phyloP scores from a whole-genome alignment of 2,888 invertebrate genomes.

The Sclerodermus sp. region DNA sequence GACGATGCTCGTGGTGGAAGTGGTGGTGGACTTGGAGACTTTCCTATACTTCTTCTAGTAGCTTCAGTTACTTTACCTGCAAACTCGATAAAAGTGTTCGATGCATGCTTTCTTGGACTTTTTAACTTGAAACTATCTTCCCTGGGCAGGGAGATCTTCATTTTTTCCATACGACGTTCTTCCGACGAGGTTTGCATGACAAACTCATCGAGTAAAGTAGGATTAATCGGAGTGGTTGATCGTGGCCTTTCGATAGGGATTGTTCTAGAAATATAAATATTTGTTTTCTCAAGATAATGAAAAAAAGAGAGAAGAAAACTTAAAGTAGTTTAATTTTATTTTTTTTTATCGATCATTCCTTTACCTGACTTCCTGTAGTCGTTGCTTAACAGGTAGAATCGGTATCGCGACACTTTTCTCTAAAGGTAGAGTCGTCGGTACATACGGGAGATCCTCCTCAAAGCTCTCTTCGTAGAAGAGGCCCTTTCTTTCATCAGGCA shows the following conservation, averaged over 20 bases:
- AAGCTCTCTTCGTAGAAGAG: slow-evolving; percentile 83
- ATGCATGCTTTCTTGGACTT: slow-evolving; percentile 57
- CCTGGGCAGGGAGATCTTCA: slow-evolving; percentile 71
- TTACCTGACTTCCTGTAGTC: slow-evolving; percentile 57
- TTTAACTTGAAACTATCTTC: slow-evolving; percentile 59
- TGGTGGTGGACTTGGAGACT: slow-evolving; percentile 53
- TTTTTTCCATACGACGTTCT: slow-evolving; percentile 63
- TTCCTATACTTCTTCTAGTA: slow-evolving; percentile 49
- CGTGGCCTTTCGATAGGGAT: slow-evolving; percentile 76
- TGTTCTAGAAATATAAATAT: slow-evolving; percentile 62
- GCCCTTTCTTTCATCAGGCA: slow-evolving; percentile 69
- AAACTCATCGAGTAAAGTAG: slow-evolving; percentile 72
- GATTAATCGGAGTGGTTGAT: slow-evolving; percentile 73
- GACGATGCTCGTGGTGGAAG: slow-evolving; percentile 42
- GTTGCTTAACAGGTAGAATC: slow-evolving; percentile 77
- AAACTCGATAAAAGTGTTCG: slow-evolving; percentile 66
- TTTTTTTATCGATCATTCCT: slow-evolving; percentile 4
- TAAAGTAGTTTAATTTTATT: too few relatives aligned
- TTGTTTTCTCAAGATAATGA: too few relatives aligned
- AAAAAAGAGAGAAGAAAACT: too few relatives aligned
- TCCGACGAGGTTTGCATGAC: slow-evolving; percentile 57
- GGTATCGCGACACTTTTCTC: slow-evolving; percentile 82
- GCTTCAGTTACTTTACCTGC: slow-evolving; percentile 64
- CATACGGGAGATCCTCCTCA: slow-evolving; percentile 80
- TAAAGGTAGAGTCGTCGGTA: slow-evolving; percentile 85